Base-by-base conservation (phyloP, 2,888 invertebrate species). In the Eupithecia exiguata region DNA sequence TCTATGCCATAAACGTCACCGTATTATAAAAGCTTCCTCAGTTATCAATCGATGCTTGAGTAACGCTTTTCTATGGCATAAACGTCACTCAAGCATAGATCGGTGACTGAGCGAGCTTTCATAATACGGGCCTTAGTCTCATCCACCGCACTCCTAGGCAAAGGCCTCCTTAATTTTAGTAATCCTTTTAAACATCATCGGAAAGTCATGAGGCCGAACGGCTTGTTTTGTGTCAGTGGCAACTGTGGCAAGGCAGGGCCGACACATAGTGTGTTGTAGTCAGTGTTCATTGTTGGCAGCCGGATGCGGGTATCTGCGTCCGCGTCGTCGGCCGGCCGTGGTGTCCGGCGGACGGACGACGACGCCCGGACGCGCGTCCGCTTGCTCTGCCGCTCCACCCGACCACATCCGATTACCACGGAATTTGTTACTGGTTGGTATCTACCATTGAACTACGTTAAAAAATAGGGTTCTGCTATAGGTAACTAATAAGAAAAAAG, bases 361-460 rank as follows among this genome's bases (percentile, higher is more conserved):
- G 58, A 14, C n/a, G 58, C 76, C 80, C 91, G 90, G 89, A 91
- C 89, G 91, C 80, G 82, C 90, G 89, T 90, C 91, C 91, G 90
- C 91, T 89, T 74, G 66, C 21, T 53, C 49, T 62, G 66, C 65
- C 53, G 68, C 53, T 53, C 76, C 70, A 82, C 81, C 80, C 78
- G 79, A 82, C 82, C 89, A 87, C 88, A 88, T 89, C 88, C 89
- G 88, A 89, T 86, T 87, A 88, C 88, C 81, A 79, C 86, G 89
- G 90, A 89, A 92, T 92, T 74, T 36, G n/a, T 36, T n/a, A 65
- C 49, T 14, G 14, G 40, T 18, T 14, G 4, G 40, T 18, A 30
- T 30, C 21, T 58, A 10, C 12, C 58, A 58, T 25, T 14, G 25
- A 25, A 58, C 25, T 25, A 58, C 21, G 25, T 58, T 25, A 53